These are phyloP conservation scores for Pseudoatta argentina DNA, from an alignment of 1,140 invertebrate genomes.

Conservation along the genomic window DNA sequence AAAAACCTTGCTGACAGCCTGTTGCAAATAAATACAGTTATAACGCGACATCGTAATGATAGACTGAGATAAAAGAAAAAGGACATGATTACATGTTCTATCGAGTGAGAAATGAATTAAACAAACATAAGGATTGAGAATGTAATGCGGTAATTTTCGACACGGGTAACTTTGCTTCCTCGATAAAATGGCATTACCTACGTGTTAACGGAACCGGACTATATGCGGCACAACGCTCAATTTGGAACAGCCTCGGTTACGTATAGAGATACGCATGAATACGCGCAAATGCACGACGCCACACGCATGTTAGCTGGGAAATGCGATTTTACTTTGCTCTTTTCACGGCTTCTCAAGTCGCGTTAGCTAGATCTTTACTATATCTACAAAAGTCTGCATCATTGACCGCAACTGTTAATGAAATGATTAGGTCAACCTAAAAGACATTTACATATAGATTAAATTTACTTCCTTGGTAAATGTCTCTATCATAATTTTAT, in stretches of 20 bases:
- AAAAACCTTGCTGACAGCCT: neutral
- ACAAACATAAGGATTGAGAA: slow-evolving; percentile 35
- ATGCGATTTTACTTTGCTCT: slow-evolving; percentile 45
- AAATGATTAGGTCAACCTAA: neutral
- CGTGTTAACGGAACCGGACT: slow-evolving; percentile 73
- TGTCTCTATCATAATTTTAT: neutral
- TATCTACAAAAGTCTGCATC: neutral
- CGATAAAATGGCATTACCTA: slow-evolving; percentile 74
- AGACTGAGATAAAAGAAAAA: slow-evolving; percentile 13
- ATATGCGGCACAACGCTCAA: slow-evolving; percentile 75
- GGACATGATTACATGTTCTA: neutral
- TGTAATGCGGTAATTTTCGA: slow-evolving; percentile 46
- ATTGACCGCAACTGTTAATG: neutral
- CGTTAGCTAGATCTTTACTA: slow-evolving; percentile 9
- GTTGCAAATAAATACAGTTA: neutral
- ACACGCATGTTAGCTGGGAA: slow-evolving; percentile 67
- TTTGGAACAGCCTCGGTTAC: slow-evolving; percentile 77
- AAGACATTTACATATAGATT: neutral
- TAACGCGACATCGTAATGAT: neutral
- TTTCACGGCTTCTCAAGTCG: slow-evolving; percentile 36
- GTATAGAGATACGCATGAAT: slow-evolving; percentile 79
- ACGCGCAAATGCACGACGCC: slow-evolving; percentile 79
- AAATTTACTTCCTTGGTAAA: neutral
- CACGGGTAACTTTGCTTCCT: slow-evolving; percentile 61
- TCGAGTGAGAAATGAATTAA: slow-evolving; percentile 56